Evolutionary conservation across 2,113 vertebrate species (phyloP), one percentile per base, ranked within the genome.

Genomic region (Nothobranchius furzeri): DNA sequence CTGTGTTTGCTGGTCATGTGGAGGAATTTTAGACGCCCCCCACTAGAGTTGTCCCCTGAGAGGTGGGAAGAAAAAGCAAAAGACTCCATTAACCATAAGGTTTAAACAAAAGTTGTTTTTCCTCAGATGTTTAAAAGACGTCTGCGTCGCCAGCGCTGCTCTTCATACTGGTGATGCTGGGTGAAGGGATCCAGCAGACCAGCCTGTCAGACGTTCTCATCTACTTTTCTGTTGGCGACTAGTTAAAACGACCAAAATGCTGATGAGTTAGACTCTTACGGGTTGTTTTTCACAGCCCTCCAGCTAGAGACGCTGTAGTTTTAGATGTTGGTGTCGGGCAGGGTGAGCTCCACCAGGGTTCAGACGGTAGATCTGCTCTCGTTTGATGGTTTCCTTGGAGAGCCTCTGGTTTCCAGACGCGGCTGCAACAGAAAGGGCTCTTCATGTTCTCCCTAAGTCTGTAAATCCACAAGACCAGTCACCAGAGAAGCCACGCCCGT

Each of bases 381-480:
- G 43, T 40, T 43, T 71, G 9, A 48, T 17, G 2, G 40, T 35
- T 6, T 56, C 7, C 30, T 30, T 30, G 30, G 4, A 30, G 30
- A 30, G 30, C 30, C 30, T 15, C 35, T 45, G 60, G 66, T 61
- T 60, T 76, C 45, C 13, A 4, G 13, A n/a, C 51, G n/a, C 11
- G 47, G 53, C 52, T 3, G 64, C 73, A 75, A 70, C 62, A 82
- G 81, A 83, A 82, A 86, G 84, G 47, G 71, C 72, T 84, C 47
- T 78, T 55, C 43, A 62, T 30, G 48, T 72, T 60, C 73, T 56
- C 47, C 64, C 54, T 30, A 68, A 68, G 81, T 82, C 76, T 65
- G 60, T 63, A 78, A 54, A 24, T 30, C 58, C 50, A 64, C 35
- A 52, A 64, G 63, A 40, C 15, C n/a, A 45, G 63, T 75, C 47